These are phyloP conservation scores for Palaemon carinicauda DNA, from an alignment of 1,140 invertebrate species.

Conservation along the genomic window DNA sequence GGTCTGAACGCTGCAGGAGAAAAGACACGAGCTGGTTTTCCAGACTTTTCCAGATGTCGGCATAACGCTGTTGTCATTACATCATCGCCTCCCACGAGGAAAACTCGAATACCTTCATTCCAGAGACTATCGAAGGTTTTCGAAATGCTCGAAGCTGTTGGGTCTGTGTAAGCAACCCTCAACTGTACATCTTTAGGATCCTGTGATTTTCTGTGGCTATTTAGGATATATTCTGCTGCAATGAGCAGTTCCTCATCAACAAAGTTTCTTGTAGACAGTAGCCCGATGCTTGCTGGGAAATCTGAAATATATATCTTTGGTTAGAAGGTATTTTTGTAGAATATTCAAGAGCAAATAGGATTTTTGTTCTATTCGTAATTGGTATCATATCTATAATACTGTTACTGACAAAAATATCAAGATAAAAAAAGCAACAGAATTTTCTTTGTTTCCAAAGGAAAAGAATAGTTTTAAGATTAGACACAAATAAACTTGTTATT, in stretches of 20 bases:
- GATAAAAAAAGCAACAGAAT: no score
- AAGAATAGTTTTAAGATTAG: no score
- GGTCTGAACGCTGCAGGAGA: not conserved
- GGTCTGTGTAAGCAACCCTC: not conserved
- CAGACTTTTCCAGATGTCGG: not conserved
- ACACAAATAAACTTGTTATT: no score
- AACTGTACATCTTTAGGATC: not conserved
- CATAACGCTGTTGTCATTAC: not conserved
- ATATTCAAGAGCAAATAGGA: no score
- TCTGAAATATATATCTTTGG: no score
- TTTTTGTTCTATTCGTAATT: no score
- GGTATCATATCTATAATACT: no score
- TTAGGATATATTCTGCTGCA: not conserved
- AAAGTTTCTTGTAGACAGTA: not conserved
- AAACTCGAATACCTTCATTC: conserved; percentile 12
- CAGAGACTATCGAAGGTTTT: conserved; percentile 22
- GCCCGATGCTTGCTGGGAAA: no score
- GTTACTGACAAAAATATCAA: no score
- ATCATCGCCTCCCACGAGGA: conserved; percentile 15
- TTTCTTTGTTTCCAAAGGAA: no score
- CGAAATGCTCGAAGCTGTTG: not conserved
- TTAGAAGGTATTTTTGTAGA: no score
- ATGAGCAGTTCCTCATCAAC: conserved; percentile 2
- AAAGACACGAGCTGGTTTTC: not conserved
- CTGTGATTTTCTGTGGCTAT: not conserved